Evolutionary conservation across 2,888 invertebrate species (phyloP), one percentile per base, ranked within the genome.

Genomic region (Pristionchus japonicus): DNA sequence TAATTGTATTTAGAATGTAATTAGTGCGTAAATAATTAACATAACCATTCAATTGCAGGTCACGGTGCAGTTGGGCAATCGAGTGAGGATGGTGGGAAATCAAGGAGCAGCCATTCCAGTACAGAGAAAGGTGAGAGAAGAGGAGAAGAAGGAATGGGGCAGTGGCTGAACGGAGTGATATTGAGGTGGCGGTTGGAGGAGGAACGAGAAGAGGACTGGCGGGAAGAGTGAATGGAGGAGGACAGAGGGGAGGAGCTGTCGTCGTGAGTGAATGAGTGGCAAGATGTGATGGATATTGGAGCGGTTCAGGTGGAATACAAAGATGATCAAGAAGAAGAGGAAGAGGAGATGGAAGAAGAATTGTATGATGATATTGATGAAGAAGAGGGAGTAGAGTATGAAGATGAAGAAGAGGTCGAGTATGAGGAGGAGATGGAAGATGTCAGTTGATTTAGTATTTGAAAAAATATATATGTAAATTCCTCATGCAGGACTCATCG

Each of bases 31-130:
- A 67, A 34, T 31, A 13, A 9, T 4, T 15, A 31, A n/a, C n/a
- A n/a, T n/a, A n/a, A n/a, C n/a, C n/a, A n/a, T n/a, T 67, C 31
- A 11, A 1, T 6, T 82, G 1, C 57, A 84, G 84, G 84, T 84
- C 3, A 85, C 64, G 15, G 64, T 85, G 3, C 61, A 85, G 13
- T 49, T 85, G 85, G 85, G 85, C 23, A 43, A 40, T 52, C 27
- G 83, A 31, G 83, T 83, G 61, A 85, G 85, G 40, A 52, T 49
- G 40, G 84, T 84, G 57, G 57, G 43, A 47, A 37, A 47, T 80
- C 52, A 52, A 83, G 83, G 82, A 82, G 49, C n/a, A 49, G 40
- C 15, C 20, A 34, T 27, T 27, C 23, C 20, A 7, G 7, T 27
- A 13, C 43, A 47, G 47, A 77, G n/a, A 27, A 17, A 47, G 77